Evolutionary conservation across 2,888 invertebrate species (phyloP).

Genomic region (Phengaris alcon): DNA sequence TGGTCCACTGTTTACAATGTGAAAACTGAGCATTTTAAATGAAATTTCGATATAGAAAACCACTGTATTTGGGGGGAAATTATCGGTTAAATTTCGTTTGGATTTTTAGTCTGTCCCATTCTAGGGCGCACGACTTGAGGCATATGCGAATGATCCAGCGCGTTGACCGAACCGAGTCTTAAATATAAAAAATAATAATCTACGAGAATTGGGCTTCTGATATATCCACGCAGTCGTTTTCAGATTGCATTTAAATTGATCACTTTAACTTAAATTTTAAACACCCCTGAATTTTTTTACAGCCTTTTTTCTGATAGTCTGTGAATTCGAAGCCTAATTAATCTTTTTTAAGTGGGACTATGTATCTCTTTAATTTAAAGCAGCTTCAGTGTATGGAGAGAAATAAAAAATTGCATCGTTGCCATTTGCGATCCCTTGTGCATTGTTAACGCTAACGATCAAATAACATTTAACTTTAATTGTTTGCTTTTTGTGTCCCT

Average conservation of each 20-base stretch:
- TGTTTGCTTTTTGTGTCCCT: constrained; percentile 50
- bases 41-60: not conserved
- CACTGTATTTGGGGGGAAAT: not conserved
- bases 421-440: constrained; percentile 50
- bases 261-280: not conserved
- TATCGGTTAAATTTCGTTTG: not conserved
- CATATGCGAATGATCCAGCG: too few species aligned
- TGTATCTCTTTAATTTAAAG: constrained; percentile 40
- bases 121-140: too few species aligned
- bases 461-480: constrained; percentile 64
- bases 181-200: too few species aligned
- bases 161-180: too few species aligned
- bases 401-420: constrained; percentile 43
- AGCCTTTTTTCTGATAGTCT: constrained; percentile 12
- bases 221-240: not conserved
- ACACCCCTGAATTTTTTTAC: not conserved
- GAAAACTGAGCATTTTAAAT: not conserved
- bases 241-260: constrained; percentile 4
- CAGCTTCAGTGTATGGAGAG: constrained; percentile 36
- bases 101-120: not conserved
- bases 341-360: constrained; percentile 34
- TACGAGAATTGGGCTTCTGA: not conserved
- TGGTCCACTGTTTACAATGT: not conserved
- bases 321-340: constrained; percentile 31
- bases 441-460: constrained; percentile 58